Conservation (phyloP, 2,888 invertebrate species). For the Lasioglossum figueresi region DNA sequence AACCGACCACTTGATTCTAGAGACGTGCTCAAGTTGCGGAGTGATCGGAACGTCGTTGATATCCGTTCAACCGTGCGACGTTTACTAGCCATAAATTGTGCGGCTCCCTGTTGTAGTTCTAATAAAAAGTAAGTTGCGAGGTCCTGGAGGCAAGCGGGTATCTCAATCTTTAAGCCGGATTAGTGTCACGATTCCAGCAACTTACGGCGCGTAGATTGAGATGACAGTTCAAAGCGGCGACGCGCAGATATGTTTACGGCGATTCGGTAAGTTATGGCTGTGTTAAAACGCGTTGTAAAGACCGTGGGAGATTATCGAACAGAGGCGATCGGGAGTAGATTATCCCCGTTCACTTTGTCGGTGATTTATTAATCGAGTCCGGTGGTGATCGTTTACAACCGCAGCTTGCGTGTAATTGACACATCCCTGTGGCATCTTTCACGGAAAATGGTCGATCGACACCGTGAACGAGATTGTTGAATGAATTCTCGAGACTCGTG, state of each 20-base stretch:
- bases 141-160: slow-evolving; percentile 22
- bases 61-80: slow-evolving; percentile 19
- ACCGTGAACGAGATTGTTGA: not conserved
- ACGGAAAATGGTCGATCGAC: not conserved
- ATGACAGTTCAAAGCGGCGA: slow-evolving; percentile 72
- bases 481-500: not conserved
- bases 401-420: not conserved
- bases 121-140: slow-evolving; percentile 31
- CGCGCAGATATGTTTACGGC: slow-evolving; percentile 74
- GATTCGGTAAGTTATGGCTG: slow-evolving; percentile 72
- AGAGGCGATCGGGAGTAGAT: not conserved
- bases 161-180: slow-evolving; percentile 47
- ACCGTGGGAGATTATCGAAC: not conserved
- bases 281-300: slow-evolving; percentile 25
- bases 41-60: slow-evolving; percentile 21
- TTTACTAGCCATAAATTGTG: slow-evolving; percentile 28
- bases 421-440: not conserved
- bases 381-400: not conserved
- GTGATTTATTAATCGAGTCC: not conserved
- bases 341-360: not conserved
- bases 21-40: slow-evolving; percentile 2
- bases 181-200: slow-evolving; percentile 51
- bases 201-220: slow-evolving; percentile 64
- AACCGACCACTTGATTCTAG: not conserved
- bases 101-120: slow-evolving; percentile 2